phyloP scores from a whole-genome alignment of 2,113 vertebrate species.

The Hydrolagus affinis region DNA sequence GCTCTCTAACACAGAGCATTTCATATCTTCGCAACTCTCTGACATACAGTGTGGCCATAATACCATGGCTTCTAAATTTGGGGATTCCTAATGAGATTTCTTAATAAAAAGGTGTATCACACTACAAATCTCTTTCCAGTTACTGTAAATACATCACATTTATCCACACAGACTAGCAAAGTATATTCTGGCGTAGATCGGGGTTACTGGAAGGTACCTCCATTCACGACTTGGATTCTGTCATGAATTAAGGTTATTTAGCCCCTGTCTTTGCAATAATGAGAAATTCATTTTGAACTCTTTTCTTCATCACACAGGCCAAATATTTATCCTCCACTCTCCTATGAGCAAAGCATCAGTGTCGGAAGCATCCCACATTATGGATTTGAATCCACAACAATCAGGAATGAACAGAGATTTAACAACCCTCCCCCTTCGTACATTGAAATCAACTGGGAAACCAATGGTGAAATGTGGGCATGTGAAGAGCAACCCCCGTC shows the following conservation, averaged over 20 bases:
- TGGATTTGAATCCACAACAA: constrained; percentile 18
- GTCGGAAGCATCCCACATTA: constrained; percentile 35
- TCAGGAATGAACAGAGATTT: constrained; percentile 32
- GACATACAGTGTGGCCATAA: neutral
- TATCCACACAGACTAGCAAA: too few relatives aligned
- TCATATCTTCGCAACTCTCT: neutral
- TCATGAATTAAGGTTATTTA: too few relatives aligned
- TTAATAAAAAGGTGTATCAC: too few relatives aligned
- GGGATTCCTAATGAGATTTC: too few relatives aligned
- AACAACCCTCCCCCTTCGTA: constrained; percentile 60
- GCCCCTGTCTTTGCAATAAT: too few relatives aligned
- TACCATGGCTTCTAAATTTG: too few relatives aligned
- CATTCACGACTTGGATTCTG: too few relatives aligned
- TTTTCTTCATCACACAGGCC: constrained; percentile 52
- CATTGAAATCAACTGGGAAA: constrained; percentile 41
- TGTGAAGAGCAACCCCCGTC: constrained; percentile 59
- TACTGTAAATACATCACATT: too few relatives aligned
- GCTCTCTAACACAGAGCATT: neutral
- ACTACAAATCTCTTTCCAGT: too few relatives aligned
- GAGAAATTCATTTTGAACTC: neutral
- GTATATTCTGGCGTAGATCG: too few relatives aligned
- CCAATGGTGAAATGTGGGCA: constrained; percentile 41
- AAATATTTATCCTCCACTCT: constrained; percentile 62
- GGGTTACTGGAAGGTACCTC: too few relatives aligned
- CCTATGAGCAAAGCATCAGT: constrained; percentile 61